Evolutionary conservation across 2,797 vertebrate species (phyloP).

Genomic region (Calcarius lapponicus): DNA sequence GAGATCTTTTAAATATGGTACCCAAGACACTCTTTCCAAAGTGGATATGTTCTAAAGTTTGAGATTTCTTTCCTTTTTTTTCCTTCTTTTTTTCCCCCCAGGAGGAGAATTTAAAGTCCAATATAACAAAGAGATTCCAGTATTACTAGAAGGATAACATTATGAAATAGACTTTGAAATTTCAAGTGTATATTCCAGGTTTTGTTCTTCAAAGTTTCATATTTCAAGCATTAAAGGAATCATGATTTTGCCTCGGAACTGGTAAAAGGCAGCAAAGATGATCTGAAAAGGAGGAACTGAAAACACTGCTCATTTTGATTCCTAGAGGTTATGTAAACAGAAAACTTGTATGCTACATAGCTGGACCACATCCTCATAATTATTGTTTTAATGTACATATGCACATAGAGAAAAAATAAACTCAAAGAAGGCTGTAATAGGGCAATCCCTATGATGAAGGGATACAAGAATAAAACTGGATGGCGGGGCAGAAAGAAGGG

Average conservation of each 20-base stretch:
- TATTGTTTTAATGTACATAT: neutral
- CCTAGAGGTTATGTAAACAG: neutral
- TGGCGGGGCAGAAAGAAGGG: neutral
- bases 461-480: neutral
- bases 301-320: neutral
- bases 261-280: neutral
- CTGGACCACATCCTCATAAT: neutral
- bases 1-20: neutral
- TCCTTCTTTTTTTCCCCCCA: accelerated
- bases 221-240: neutral
- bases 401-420: neutral
- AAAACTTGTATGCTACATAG: neutral
- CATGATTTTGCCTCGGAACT: neutral
- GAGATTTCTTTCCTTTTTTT: neutral
- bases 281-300: neutral
- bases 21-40: neutral
- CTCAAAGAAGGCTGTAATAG: neutral
- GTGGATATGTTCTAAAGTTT: neutral
- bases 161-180: neutral
- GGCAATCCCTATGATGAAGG: neutral
- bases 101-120: neutral
- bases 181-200: neutral
- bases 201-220: neutral
- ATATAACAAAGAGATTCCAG: neutral
- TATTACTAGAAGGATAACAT: neutral